Conservation (phyloP, 2,888 invertebrate genomes). For the Eudasyphora cyanicolor region DNA sequence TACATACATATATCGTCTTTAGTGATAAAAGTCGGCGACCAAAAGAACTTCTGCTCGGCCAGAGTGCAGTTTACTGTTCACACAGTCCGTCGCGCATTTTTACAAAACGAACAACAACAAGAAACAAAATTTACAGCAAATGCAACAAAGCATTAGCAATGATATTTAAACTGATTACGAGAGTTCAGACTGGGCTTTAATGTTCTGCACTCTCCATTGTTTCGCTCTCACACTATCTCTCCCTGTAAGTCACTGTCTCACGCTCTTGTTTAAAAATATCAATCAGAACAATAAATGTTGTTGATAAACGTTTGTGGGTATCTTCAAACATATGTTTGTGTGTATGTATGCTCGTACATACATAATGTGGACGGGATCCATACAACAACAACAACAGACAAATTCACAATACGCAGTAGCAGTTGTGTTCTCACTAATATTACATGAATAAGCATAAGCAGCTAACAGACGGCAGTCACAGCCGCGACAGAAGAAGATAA, state of each 20-base stretch:
- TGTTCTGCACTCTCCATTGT: neutral
- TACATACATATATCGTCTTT: neutral
- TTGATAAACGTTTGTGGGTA: constrained; percentile 5
- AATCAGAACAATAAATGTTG: constrained; percentile 26
- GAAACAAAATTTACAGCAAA: neutral
- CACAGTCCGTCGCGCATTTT: neutral
- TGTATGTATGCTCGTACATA: neutral
- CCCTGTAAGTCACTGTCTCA: neutral
- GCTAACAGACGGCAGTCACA: too few relatives aligned
- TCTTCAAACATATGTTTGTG: neutral
- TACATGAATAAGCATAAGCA: constrained; percentile 33
- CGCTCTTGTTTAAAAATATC: neutral
- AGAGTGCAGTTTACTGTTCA: constrained; percentile 36
- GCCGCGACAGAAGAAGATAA: too few relatives aligned
- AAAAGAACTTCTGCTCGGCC: constrained; percentile 11
- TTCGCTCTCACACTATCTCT: neutral
- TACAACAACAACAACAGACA: neutral
- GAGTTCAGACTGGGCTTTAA: constrained; percentile 2
- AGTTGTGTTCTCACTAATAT: neutral
- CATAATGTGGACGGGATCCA: neutral
- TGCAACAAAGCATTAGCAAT: constrained; percentile 27
- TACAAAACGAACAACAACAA: neutral
- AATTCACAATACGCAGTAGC: neutral
- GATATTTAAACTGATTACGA: constrained; percentile 47
- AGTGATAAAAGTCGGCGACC: neutral